Evolutionary conservation across 2,888 invertebrate species (phyloP), one percentile per base, ranked within the genome.

Genomic region (Endotricha flammealis): DNA sequence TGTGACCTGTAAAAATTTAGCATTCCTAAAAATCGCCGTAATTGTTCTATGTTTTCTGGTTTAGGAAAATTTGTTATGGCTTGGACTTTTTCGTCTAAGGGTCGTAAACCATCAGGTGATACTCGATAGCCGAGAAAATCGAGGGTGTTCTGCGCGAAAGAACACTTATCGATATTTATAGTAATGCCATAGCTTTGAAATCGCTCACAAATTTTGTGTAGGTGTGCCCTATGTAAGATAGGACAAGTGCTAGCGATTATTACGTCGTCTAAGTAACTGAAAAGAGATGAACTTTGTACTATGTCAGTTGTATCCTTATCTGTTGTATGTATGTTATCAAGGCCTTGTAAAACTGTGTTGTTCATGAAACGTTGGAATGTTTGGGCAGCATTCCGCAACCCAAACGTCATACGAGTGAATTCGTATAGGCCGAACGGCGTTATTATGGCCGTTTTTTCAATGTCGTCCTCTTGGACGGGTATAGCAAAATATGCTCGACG

Each of bases 21-120:
- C n/a, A n/a, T n/a, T n/a, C 31, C 23, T 8, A 31, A 12, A 22
- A 31, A 24, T 9, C 32, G 12, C n/a, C 32, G 20, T 32, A 32
- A 13, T 13, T 39, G 12, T 10, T 36, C 33, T 4, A 36, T 28
- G 6, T 27, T 39, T 28, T 16, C 23, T 12, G 32, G 32, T 13
- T 32, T 32, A n/a, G 13, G 24, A 32, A 24, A 41, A 2, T 44
- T 13, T 0, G 28, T 9, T n/a, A 41, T 39, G 4, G 33, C 36
- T 12, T 39, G 10, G 8, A 38, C 37, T 13, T 37, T 34, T 7
- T 20, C 20, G 20, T 6, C 8, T n/a, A n/a, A n/a, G 1, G 39
- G 44, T 12, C 24, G 23, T 1, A 37, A 17, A 16, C 36, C 37
- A 4, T 35, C 12, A 2, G 2, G n/a, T n/a, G 34, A 29, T 1